A percentile compares a stretch with the other conserved stretches of the same genome.
phyloP scores from a whole-genome alignment of 2,888 invertebrate genomes.

The Lagria hirta region DNA sequence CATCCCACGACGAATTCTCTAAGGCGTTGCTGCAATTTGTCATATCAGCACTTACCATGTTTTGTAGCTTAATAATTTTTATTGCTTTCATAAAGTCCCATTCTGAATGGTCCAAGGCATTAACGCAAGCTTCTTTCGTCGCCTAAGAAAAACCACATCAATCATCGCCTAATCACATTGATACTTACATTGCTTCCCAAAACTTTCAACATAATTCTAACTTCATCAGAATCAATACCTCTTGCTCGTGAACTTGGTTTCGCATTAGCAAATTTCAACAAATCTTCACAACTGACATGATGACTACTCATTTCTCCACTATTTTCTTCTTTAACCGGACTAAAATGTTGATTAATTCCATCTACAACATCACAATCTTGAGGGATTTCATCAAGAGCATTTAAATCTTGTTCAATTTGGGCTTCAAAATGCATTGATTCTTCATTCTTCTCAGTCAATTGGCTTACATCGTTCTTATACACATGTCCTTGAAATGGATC shows the following conservation, averaged over 20 bases:
- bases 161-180: neutral
- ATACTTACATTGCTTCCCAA: constrained; percentile 69
- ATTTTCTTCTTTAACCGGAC: constrained; percentile 31
- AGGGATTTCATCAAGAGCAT: constrained; percentile 62
- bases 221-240: constrained; percentile 88
- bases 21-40: constrained; percentile 59
- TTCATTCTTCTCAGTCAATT: constrained; percentile 47
- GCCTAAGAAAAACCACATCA: constrained; percentile 55
- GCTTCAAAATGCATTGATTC: constrained; percentile 60
- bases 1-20: constrained; percentile 65
- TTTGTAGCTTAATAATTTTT: constrained; percentile 72
- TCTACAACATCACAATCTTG: constrained; percentile 45
- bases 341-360: constrained; percentile 29
- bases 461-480: constrained; percentile 44
- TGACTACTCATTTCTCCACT: constrained; percentile 58
- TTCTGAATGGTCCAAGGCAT: constrained; percentile 77
- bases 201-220: constrained; percentile 87
- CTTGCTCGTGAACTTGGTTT: constrained; percentile 80
- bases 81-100: constrained; percentile 91
- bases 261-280: constrained; percentile 83
- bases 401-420: constrained; percentile 63
- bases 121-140: constrained; percentile 74
- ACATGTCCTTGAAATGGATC: constrained; percentile 39
- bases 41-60: constrained; percentile 49
- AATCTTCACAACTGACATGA: constrained; percentile 88